phyloP scores from a whole-genome alignment of 1,140 invertebrate genomes.

The Diabrotica undecimpunctata region DNA sequence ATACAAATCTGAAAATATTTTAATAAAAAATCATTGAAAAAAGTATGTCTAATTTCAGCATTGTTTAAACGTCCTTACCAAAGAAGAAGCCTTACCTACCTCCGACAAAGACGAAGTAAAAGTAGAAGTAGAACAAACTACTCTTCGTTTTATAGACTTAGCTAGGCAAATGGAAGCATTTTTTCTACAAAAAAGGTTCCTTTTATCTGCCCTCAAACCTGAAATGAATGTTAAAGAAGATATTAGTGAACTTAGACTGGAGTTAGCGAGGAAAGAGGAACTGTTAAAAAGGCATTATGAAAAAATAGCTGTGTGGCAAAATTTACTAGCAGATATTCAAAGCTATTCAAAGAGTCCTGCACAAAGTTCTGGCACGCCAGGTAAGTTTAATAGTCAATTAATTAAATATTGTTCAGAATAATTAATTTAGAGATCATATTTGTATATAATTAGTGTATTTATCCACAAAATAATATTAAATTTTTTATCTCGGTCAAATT shows the following conservation, averaged over 20 bases:
- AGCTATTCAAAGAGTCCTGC: slow-evolving; percentile 52
- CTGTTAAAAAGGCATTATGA: slow-evolving; percentile 86
- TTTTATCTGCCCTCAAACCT: slow-evolving; percentile 85
- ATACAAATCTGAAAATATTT: too few relatives aligned
- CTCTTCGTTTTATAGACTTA: slow-evolving; percentile 80
- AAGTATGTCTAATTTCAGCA: slow-evolving; percentile 56
- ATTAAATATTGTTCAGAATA: too few relatives aligned
- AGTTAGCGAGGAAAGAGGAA: slow-evolving; percentile 82
- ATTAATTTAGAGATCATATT: too few relatives aligned
- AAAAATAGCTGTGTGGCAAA: slow-evolving; percentile 86
- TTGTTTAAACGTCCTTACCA: slow-evolving; percentile 79
- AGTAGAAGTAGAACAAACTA: slow-evolving; percentile 80
- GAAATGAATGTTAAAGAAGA: slow-evolving; percentile 90
- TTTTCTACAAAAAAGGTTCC: slow-evolving; percentile 87
- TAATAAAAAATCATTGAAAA: background rate
- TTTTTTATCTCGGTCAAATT: too few relatives aligned
- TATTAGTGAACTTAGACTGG: slow-evolving; percentile 76
- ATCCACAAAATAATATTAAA: too few relatives aligned
- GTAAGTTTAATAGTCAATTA: slow-evolving; percentile 15
- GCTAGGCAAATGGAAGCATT: slow-evolving; percentile 91
- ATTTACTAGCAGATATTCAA: slow-evolving; percentile 71
- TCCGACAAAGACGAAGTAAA: slow-evolving; percentile 81
- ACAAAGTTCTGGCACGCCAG: slow-evolving; percentile 45
- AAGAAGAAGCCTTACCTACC: slow-evolving; percentile 71
- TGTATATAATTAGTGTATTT: too few relatives aligned